Percentiles rank a stretch among this genome's conserved stretches.
phyloP scores from a whole-genome alignment of 2,797 vertebrate genomes.

The Leucoraja ocellata region DNA sequence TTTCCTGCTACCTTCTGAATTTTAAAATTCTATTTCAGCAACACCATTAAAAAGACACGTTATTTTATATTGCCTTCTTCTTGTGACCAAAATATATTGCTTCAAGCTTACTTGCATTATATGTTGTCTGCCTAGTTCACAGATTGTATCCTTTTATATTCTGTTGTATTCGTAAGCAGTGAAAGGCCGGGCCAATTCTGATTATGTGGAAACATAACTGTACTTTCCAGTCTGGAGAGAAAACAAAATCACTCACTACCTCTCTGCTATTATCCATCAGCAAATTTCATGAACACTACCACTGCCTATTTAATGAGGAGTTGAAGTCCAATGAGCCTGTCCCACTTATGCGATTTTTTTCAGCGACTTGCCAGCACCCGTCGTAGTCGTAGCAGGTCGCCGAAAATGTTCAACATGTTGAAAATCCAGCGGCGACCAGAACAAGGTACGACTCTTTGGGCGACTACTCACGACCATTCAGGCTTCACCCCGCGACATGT shows the following conservation, averaged over 20 bases:
- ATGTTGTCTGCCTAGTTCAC: neutral
- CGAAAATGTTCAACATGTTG: no score
- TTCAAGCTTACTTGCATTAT: neutral
- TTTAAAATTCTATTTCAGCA: neutral
- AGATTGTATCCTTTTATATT: neutral
- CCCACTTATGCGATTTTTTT: no score
- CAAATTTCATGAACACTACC: neutral
- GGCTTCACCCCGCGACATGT: no score
- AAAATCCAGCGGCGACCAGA: no score
- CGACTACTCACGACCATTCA: no score
- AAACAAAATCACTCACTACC: neutral
- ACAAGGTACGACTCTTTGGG: no score
- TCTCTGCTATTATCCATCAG: neutral
- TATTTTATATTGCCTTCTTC: neutral
- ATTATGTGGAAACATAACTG: neutral
- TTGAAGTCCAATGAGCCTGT: neutral
- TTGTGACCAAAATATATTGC: neutral
- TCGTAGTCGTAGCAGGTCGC: no score
- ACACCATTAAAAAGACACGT: neutral
- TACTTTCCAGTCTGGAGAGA: neutral
- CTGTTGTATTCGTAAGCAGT: neutral
- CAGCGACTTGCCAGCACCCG: no score
- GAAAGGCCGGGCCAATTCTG: neutral
- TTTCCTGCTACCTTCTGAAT: neutral
- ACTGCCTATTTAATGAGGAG: neutral